Evolutionary conservation across 2,888 invertebrate species (phyloP).

Genomic region (Trachelus tabidus): DNA sequence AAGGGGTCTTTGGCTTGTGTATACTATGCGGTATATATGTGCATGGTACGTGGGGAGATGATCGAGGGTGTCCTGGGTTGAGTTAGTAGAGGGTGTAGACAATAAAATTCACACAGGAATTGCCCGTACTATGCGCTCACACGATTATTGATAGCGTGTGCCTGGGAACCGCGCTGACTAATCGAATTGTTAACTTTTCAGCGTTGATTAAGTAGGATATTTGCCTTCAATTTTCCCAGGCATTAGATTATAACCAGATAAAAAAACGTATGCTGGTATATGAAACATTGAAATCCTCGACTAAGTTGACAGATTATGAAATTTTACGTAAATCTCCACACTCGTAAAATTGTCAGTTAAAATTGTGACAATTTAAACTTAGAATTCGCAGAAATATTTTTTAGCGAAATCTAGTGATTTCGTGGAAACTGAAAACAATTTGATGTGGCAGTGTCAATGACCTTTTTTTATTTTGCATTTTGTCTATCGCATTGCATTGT

Average conservation of each 20-base stretch:
- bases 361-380: no score
- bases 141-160: constrained; percentile 55
- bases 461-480: no score
- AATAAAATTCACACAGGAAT: constrained; percentile 63
- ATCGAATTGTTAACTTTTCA: constrained; percentile 58
- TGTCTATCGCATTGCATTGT: no score
- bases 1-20: constrained; percentile 20
- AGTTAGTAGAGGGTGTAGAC: constrained; percentile 32
- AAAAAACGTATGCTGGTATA: background rate
- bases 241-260: background rate
- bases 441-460: no score
- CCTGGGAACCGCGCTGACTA: constrained; percentile 60
- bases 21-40: constrained; percentile 3
- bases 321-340: no score
- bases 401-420: no score
- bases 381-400: no score
- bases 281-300: background rate
- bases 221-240: background rate
- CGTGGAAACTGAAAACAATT: no score
- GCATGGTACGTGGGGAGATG: constrained; percentile 20
- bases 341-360: no score
- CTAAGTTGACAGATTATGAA: background rate
- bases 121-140: constrained; percentile 59
- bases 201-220: constrained; percentile 25
- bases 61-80: constrained; percentile 36